A percentile compares a stretch with the other conserved stretches of the same genome.
Conservation (phyloP, 2,888 invertebrate species). For the Iselma pallidipennis region DNA sequence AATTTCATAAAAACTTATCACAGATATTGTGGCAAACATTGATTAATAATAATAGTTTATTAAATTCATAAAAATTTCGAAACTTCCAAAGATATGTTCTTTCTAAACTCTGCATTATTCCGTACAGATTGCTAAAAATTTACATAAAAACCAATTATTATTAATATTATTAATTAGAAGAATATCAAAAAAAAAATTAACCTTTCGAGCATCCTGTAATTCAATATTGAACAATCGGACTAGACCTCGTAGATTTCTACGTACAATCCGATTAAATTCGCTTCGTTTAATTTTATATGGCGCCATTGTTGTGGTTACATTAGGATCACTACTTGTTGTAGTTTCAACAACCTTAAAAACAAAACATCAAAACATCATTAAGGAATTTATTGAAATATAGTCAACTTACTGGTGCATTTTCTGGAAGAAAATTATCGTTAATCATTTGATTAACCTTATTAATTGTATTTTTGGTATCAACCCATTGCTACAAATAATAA, state of each 20-base stretch:
- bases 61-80: conserved; percentile 47
- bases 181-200: conserved; percentile 39
- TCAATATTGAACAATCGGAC: conserved; percentile 59
- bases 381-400: not conserved
- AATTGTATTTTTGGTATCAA: conserved; percentile 58
- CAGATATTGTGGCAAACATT: conserved; percentile 25
- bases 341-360: not conserved
- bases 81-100: conserved; percentile 48
- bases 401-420: conserved; percentile 48
- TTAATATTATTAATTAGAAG: not conserved
- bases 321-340: conserved; percentile 42
- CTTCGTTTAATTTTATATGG: conserved; percentile 54
- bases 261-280: conserved; percentile 53
- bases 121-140: conserved; percentile 49
- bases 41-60: not conserved
- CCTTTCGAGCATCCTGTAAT: conserved; percentile 58
- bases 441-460: conserved; percentile 54
- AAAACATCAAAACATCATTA: not conserved
- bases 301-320: conserved; percentile 49
- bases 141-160: conserved; percentile 11
- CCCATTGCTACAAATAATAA: conserved; percentile 55
- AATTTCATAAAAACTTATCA: conserved; percentile 23
- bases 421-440: conserved; percentile 53
- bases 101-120: conserved; percentile 43
- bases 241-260: conserved; percentile 58